Conservation (phyloP, 2,888 invertebrate genomes). For the Cyaniris semiargus region DNA sequence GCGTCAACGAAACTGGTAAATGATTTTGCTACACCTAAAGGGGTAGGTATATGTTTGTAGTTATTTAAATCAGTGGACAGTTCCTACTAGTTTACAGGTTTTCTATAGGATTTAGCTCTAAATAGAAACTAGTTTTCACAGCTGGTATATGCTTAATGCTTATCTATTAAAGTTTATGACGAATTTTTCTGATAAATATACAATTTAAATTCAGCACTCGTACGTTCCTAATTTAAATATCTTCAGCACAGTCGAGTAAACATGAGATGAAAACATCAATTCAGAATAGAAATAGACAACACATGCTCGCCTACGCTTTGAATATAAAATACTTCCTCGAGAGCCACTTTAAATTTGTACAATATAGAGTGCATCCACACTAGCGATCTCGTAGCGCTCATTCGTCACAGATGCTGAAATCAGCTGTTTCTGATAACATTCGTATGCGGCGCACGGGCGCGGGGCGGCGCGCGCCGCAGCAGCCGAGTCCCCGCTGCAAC, state of each 20-base stretch:
- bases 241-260: neutral
- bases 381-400: slow-evolving; percentile 38
- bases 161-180: neutral
- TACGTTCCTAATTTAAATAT: slow-evolving; percentile 1
- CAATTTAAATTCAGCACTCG: neutral
- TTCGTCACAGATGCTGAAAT: slow-evolving; percentile 41
- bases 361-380: slow-evolving; percentile 27
- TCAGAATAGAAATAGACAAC: slow-evolving; percentile 20
- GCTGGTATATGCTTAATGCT: too few relatives aligned
- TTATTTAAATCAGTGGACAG: neutral
- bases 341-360: slow-evolving; percentile 30
- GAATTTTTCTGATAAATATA: neutral
- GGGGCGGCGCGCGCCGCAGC: slow-evolving; percentile 37
- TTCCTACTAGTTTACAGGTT: neutral
- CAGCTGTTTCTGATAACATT: slow-evolving; percentile 39
- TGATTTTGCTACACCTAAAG: neutral
- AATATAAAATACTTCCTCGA: slow-evolving; percentile 28
- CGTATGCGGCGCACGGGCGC: slow-evolving; percentile 41
- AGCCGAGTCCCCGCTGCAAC: slow-evolving; percentile 29
- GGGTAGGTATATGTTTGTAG: neutral
- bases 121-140: neutral
- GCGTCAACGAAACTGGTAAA: slow-evolving; percentile 77
- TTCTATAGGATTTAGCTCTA: neutral
- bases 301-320: slow-evolving; percentile 18
- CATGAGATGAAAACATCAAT: slow-evolving; percentile 14